A percentile compares a stretch with the other conserved stretches of the same genome.
phyloP scores from a whole-genome alignment of 2,113 vertebrate species.

The Chinchilla lanigera region DNA sequence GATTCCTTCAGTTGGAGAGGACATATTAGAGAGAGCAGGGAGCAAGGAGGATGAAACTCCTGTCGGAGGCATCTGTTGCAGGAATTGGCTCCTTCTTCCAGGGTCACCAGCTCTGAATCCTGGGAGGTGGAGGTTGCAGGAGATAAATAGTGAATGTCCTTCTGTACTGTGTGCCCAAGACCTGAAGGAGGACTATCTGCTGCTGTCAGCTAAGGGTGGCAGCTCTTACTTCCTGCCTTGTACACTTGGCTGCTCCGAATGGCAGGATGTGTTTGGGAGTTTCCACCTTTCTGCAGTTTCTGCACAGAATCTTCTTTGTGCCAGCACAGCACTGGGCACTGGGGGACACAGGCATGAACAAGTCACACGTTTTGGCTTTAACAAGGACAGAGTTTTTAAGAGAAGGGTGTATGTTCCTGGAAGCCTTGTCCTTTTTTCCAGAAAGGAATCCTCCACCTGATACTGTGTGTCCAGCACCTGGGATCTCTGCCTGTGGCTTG shows the following conservation, averaged over 20 bases:
- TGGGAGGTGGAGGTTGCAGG: background rate
- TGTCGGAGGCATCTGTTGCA: background rate
- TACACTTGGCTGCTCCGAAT: background rate
- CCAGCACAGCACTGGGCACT: background rate
- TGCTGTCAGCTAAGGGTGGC: background rate
- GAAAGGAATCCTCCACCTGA: background rate
- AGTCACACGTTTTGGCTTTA: background rate
- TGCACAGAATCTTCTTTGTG: background rate
- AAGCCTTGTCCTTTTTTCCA: background rate
- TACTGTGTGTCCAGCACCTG: background rate
- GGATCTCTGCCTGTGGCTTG: background rate
- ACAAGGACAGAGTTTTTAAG: background rate
- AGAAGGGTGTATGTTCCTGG: background rate
- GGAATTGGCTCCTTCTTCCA: background rate
- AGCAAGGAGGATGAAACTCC: background rate
- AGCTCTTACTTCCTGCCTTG: background rate
- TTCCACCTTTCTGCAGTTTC: background rate
- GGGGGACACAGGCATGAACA: background rate
- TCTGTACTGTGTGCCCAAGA: background rate
- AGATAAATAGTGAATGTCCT: background rate
- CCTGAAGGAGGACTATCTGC: background rate
- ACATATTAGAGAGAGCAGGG: background rate
- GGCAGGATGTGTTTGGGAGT: background rate
- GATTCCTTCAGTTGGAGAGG: background rate
- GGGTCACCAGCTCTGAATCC: background rate